These are phyloP conservation scores for Galleria mellonella DNA, from an alignment of 1,140 invertebrate genomes.

Conservation along the genomic window DNA sequence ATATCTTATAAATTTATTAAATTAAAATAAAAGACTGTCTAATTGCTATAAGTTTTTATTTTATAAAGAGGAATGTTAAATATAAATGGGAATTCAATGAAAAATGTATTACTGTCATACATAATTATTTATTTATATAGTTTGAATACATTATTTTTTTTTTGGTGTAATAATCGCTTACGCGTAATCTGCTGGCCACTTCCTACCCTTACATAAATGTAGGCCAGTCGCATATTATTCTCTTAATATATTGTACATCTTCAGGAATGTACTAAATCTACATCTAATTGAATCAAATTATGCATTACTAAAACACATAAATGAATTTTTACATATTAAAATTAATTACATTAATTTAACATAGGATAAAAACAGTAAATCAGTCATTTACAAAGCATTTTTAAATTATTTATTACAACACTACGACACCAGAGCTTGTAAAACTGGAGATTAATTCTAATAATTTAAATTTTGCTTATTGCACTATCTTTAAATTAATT, in stretches of 20 bases:
- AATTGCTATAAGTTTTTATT: too few species aligned
- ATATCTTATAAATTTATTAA: too few species aligned
- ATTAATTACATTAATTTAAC: conserved; percentile 55
- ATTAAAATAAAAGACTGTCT: too few species aligned
- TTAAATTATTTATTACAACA: conserved; percentile 31
- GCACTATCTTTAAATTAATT: conserved; percentile 20
- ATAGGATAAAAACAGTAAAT: conserved; percentile 47
- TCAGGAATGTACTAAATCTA: conserved; percentile 65
- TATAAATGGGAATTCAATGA: conserved; percentile 9
- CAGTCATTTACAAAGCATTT: conserved; percentile 64
- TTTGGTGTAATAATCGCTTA: conserved; percentile 65
- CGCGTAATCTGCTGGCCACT: conserved; percentile 28
- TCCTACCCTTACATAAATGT: conserved; percentile 24
- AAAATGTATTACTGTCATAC: conserved; percentile 34
- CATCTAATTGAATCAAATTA: conserved; percentile 35
- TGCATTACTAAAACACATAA: conserved; percentile 19
- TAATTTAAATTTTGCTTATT: conserved; percentile 43
- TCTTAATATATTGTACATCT: conserved; percentile 54
- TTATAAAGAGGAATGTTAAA: too few species aligned
- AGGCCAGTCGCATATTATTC: conserved; percentile 36
- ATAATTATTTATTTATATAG: conserved; percentile 62
- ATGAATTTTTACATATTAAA: conserved; percentile 37
- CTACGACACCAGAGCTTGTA: conserved; percentile 20
- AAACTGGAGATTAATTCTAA: conserved; percentile 20
- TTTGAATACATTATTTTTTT: conserved; percentile 66